Evolutionary conservation across 35 echinoderm and acorn worm species (phyloP).

Genomic region (Stichopus chloronotus): DNA sequence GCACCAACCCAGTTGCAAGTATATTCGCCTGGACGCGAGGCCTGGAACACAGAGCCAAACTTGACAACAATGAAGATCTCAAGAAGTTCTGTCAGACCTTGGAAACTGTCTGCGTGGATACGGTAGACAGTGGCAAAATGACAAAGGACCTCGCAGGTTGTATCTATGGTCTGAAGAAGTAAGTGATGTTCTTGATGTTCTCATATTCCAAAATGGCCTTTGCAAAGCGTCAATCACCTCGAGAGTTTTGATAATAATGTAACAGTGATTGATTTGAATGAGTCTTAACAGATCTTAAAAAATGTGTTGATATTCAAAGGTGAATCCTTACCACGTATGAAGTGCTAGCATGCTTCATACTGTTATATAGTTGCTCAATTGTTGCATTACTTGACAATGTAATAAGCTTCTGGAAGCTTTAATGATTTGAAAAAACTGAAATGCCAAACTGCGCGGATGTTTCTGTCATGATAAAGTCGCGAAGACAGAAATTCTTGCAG

Average conservation of each 20-base stretch:
- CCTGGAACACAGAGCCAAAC: constrained; percentile 92
- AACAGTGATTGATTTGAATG: not conserved
- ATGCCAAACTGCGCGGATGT: too few relatives aligned
- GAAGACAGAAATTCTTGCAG: too few relatives aligned
- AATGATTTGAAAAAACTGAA: too few relatives aligned
- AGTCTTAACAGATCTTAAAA: not conserved
- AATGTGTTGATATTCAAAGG: not conserved
- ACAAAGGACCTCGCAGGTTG: constrained; percentile 98
- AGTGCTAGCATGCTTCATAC: not conserved
- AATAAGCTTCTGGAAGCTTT: too few relatives aligned
- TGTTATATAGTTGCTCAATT: not conserved
- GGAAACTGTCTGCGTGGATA: constrained; percentile 94
- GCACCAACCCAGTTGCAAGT: constrained; percentile 98
- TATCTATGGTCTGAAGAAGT: constrained; percentile 97
- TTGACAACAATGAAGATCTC: constrained; percentile 87
- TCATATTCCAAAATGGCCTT: not conserved
- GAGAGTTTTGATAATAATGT: not conserved
- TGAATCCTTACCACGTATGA: not conserved
- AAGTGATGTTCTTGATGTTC: constrained; percentile 31
- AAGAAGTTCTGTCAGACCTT: constrained; percentile 76
- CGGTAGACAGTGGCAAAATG: constrained; percentile 91
- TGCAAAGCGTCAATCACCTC: not conserved
- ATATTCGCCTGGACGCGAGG: constrained; percentile 98
- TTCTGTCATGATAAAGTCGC: too few relatives aligned
- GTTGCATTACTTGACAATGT: too few relatives aligned